Evolutionary conservation across 2,888 invertebrate genomes (phyloP), one percentile per base, ranked within the genome.

Genomic region (Meteorus colon): DNA sequence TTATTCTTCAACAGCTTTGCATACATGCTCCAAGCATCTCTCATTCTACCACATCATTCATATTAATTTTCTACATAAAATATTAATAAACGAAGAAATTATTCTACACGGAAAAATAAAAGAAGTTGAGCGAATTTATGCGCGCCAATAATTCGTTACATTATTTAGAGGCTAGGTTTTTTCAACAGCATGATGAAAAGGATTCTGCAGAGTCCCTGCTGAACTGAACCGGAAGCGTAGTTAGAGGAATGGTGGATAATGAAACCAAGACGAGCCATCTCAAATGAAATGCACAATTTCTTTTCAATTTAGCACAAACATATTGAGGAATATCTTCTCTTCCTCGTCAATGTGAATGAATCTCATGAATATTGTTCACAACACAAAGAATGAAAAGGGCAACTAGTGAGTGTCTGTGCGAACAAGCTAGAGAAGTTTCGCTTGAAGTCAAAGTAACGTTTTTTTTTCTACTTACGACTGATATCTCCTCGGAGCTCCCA

Each of bases 401-500:
- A 66, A 41, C 24, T n/a, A 66, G 16, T 29, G n/a, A 8, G 12
- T 6, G 41, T 41, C 8, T 34, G 0, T 12, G 41, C 12, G 41
- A 12, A 41, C 16, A 31, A 62, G n/a, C 6, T 14, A 16, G 4
- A 62, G n/a, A 62, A 4, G 4, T n/a, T n/a, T 16, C n/a, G 5
- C 31, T n/a, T n/a, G 16, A 62, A 31, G 34, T 14, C 4, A 62
- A 4, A 12, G 29, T 48, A n/a, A 48, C 4, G 19, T 24, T 55
- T 19, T 55, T 19, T 19, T 19, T 48, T 62, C 10, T 90, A 92
- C 95, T 94, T 91, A 98, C 98, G 93, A 96, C 94, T 90, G 94
- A 93, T 91, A 98, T 93, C 92, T 96, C 97, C 91, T 94, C 94
- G 91, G 94, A 94, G 90, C 95, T 95, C 91, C 96, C 95, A 92